phyloP scores from a whole-genome alignment of 2,113 vertebrate species.

The Ariopsis seemanni region DNA sequence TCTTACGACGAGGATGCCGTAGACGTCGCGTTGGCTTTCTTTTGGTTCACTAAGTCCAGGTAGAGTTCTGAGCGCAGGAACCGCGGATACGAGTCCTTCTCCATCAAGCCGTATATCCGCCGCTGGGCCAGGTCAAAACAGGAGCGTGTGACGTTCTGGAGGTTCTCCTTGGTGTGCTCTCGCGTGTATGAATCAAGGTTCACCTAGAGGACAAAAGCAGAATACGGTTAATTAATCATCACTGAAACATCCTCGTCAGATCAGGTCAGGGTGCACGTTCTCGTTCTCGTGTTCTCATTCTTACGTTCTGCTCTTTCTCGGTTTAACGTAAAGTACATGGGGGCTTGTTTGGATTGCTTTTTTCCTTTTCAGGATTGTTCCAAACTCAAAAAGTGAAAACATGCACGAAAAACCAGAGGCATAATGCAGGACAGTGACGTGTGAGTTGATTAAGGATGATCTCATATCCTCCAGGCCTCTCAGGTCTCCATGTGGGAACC shows the following conservation, averaged over 20 bases:
- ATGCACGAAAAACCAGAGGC: constrained; percentile 4
- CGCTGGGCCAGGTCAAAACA: constrained; percentile 94
- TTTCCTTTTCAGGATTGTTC: not conserved
- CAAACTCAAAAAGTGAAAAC: constrained; percentile 24
- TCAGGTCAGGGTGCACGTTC: not conserved
- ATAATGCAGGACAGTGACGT: not conserved
- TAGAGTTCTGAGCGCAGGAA: constrained; percentile 98
- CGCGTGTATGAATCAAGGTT: constrained; percentile 95
- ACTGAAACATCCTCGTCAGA: not conserved
- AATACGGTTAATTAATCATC: not conserved
- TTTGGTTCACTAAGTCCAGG: constrained; percentile 93
- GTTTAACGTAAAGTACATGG: not conserved
- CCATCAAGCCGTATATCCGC: constrained; percentile 97
- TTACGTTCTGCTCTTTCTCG: not conserved
- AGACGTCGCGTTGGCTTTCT: constrained; percentile 83
- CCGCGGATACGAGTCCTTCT: constrained; percentile 97
- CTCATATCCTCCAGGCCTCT: constrained; percentile 45
- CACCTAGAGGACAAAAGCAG: constrained; percentile 73
- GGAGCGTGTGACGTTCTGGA: constrained; percentile 86
- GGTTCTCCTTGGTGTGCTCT: constrained; percentile 95
- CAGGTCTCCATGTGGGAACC: constrained; percentile 25
- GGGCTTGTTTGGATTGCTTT: not conserved
- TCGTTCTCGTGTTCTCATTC: no score
- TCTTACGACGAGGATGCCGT: constrained; percentile 79
- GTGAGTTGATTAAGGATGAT: constrained; percentile 44